phyloP scores from a whole-genome alignment of 35 echinoderm and acorn worm species.

The Amphiura filiformis region DNA sequence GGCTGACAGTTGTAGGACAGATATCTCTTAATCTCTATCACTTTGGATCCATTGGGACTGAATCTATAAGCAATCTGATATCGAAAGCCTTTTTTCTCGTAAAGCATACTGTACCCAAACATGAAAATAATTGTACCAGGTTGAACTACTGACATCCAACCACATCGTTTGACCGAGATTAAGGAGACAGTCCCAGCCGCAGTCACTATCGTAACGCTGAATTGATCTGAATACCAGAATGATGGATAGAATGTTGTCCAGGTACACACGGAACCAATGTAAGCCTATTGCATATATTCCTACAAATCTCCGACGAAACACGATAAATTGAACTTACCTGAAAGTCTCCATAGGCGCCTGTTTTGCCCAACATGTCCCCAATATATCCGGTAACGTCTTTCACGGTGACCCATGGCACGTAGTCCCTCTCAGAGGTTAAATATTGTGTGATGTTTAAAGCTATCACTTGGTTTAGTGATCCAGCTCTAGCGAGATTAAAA shows the following conservation, averaged over 20 bases:
- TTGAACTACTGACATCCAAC: no score
- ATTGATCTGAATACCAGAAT: no score
- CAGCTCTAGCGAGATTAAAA: conserved; percentile 64
- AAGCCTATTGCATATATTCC: not conserved
- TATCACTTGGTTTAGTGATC: conserved; percentile 47
- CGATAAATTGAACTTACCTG: conserved; percentile 47
- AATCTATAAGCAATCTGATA: no score
- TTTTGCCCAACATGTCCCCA: conserved; percentile 50
- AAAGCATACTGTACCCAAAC: no score
- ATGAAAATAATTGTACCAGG: no score
- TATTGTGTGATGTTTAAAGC: conserved; percentile 62
- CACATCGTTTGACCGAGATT: no score
- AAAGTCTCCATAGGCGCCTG: conserved; percentile 41
- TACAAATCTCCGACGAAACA: not conserved
- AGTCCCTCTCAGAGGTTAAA: conserved; percentile 70
- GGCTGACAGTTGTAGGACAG: no score
- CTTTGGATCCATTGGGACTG: no score
- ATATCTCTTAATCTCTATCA: no score
- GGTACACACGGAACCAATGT: not conserved
- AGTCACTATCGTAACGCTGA: no score
- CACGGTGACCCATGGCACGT: conserved; percentile 65
- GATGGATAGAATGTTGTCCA: not conserved
- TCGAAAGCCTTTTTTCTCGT: no score
- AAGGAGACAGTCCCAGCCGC: no score
- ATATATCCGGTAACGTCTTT: conserved; percentile 47